Conservation (phyloP, 1,140 invertebrate genomes). For the Hirudo medicinalis region DNA sequence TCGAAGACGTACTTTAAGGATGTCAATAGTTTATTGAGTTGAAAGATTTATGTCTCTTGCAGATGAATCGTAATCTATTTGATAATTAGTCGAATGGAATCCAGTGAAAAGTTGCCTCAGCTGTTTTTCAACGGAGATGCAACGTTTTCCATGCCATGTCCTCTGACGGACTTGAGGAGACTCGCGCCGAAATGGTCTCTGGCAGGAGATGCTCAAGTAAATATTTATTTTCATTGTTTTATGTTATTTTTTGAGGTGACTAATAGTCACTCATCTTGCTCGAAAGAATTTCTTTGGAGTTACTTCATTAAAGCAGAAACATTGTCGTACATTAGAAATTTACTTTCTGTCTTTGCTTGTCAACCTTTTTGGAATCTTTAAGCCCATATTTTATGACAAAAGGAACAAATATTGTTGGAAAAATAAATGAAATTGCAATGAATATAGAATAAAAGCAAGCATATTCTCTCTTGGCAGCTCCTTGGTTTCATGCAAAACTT, state of each 20-base stretch:
- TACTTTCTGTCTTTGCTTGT: too few species aligned
- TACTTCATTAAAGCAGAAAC: too few species aligned
- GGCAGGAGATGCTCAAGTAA: neutral
- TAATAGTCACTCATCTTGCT: neutral
- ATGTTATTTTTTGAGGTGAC: neutral
- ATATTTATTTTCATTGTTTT: neutral
- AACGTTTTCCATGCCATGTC: neutral
- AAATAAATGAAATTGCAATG: too few species aligned
- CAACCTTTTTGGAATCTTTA: too few species aligned
- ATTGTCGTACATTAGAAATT: too few species aligned
- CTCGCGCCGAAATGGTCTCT: neutral
- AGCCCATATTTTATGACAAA: too few species aligned
- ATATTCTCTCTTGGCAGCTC: neutral
- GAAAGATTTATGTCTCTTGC: too few species aligned
- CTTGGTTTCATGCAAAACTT: conserved; percentile 4
- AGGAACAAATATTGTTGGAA: too few species aligned
- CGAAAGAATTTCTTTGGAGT: too few species aligned
- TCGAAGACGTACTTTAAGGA: too few species aligned
- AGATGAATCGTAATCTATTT: too few species aligned
- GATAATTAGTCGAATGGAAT: neutral
- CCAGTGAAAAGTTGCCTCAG: neutral
- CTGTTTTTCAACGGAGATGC: neutral
- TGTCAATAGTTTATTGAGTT: too few species aligned
- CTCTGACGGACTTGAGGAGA: neutral
- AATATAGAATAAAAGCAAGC: neutral